Conservation (phyloP, 2,113 vertebrate genomes). For the Psammodynastes pulverulentus region DNA sequence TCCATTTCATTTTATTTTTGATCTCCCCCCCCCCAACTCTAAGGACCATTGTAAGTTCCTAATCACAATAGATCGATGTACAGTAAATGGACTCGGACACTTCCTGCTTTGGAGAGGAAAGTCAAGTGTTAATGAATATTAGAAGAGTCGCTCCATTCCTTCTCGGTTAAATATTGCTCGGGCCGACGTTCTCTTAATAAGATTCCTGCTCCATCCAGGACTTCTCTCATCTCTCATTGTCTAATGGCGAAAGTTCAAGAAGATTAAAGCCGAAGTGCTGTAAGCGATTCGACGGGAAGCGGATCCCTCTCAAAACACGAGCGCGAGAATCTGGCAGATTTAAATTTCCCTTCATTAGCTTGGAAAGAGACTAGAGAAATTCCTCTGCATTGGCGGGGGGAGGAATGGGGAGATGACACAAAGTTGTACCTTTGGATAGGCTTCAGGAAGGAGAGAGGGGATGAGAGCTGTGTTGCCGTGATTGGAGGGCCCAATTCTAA, state of each 20-base stretch:
- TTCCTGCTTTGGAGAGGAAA: not conserved
- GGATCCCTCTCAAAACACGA: not conserved
- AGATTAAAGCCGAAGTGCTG: conserved; percentile 11
- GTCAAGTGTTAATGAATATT: not conserved
- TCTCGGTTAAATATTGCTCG: conserved; percentile 3
- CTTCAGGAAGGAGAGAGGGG: not conserved
- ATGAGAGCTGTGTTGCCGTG: not conserved
- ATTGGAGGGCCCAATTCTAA: not conserved
- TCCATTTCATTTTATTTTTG: not conserved
- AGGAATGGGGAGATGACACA: not conserved
- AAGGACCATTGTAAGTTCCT: not conserved
- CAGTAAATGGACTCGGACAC: not conserved
- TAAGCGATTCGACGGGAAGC: conserved; percentile 5
- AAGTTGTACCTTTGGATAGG: not conserved
- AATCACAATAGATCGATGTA: not conserved
- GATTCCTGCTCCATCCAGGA: not conserved
- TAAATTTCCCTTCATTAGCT: not conserved
- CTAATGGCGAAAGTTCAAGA: conserved; percentile 11
- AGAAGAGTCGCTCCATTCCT: not conserved
- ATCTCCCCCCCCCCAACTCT: not conserved
- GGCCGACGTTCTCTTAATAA: not conserved
- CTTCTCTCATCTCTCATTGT: not conserved
- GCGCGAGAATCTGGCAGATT: not conserved
- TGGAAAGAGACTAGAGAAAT: not conserved
- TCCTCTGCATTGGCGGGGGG: not conserved